phyloP scores from a whole-genome alignment of 35 echinoderm and acorn worm genomes.

The Anneissia japonica region DNA sequence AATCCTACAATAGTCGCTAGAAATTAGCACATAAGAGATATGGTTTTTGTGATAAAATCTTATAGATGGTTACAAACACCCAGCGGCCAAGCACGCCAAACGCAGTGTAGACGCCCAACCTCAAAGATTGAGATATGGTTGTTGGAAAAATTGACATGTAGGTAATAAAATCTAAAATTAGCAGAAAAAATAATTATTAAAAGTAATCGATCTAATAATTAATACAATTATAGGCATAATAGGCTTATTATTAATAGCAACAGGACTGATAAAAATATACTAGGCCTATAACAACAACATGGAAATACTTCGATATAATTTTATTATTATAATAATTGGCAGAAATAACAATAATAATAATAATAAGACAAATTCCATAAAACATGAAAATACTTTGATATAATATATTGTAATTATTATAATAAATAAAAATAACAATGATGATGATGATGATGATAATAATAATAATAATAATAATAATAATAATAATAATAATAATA shows the following conservation, averaged over 20 bases:
- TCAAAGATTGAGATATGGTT: too few species aligned
- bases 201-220: too few species aligned
- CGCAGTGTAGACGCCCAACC: not conserved
- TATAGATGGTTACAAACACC: not conserved
- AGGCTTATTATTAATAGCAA: too few species aligned
- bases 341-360: slow-evolving; percentile 3
- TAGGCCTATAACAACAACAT: too few species aligned
- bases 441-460: slow-evolving; percentile 3
- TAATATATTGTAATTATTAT: not conserved
- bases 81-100: not conserved
- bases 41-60: not conserved
- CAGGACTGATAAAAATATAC: too few species aligned
- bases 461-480: slow-evolving; percentile 3
- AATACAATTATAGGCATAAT: too few species aligned
- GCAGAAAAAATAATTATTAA: too few species aligned
- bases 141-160: too few species aligned
- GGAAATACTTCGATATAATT: too few species aligned
- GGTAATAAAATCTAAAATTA: too few species aligned
- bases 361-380: not conserved
- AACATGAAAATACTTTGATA: not conserved
- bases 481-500: slow-evolving; percentile 3
- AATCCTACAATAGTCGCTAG: too few species aligned
- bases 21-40: too few species aligned
- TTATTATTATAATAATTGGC: not conserved
- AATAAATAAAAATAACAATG: not conserved